phyloP scores from a whole-genome alignment of 30 jellyfish, hydroid and myxozoan species.

The Hydra vulgaris region DNA sequence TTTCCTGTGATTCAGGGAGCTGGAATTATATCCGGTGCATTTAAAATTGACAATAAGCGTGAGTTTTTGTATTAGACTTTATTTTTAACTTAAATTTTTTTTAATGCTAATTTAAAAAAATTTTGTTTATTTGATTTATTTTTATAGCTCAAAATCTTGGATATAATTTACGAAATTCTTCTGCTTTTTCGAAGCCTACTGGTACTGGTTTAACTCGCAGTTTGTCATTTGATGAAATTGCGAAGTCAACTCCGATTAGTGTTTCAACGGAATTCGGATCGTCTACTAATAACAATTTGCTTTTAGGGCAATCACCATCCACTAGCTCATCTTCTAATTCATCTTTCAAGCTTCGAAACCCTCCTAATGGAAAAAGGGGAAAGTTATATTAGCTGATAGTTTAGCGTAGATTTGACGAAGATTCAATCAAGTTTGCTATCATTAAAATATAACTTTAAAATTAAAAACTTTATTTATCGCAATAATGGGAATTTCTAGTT shows the following conservation, averaged over 20 bases:
- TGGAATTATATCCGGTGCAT: conserved; percentile 13
- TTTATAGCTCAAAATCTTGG: conserved; percentile 4
- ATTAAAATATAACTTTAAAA: too few species aligned
- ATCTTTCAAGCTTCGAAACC: conserved; percentile 55
- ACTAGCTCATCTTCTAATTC: conserved; percentile 23
- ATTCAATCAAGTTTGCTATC: too few species aligned
- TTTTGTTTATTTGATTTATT: not conserved
- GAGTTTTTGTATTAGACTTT: not conserved
- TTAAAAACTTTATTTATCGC: too few species aligned
- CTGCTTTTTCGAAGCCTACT: conserved; percentile 11
- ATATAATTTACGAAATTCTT: not conserved
- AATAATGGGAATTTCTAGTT: too few species aligned
- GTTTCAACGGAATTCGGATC: not conserved
- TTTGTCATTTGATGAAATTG: conserved; percentile 27
- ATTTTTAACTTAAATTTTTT: not conserved
- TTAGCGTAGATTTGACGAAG: not conserved
- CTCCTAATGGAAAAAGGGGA: conserved; percentile 76
- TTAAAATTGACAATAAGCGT: conserved; percentile 12
- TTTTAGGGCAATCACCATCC: not conserved
- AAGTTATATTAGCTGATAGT: conserved; percentile 11
- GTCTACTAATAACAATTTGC: not conserved
- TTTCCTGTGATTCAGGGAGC: conserved; percentile 32
- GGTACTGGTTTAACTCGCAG: conserved; percentile 39
- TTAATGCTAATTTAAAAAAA: too few species aligned
- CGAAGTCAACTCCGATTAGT: conserved; percentile 4